Evolutionary conservation across 1,140 invertebrate genomes (phyloP), one percentile per base, ranked within the genome.

Genomic region (Scaptomyza hsui): DNA sequence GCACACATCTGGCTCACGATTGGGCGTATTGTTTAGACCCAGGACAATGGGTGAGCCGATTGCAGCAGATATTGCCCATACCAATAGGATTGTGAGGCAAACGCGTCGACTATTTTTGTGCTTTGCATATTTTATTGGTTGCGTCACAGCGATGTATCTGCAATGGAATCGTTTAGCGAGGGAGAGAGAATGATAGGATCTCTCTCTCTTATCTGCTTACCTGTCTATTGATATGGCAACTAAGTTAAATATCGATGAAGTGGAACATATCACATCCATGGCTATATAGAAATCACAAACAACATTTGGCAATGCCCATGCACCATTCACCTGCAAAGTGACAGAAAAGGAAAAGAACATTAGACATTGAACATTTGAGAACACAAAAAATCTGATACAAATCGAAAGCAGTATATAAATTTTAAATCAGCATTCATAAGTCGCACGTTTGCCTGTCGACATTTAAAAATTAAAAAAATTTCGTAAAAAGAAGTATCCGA

Each of bases 241-340:
- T 80, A 99, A 94, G 93, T 97, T 99, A 93, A 99, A 98, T 91
- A 99, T 99, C 89, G 98, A 99, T 79, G 98, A 99, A 26, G 99
- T 99, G 86, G 98, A 99, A 92, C 97, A 99, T 67, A 97, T 97
- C 69, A 99, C 98, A 92, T 99, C 99, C 95, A 98, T 97, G 6
- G 98, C 98, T 89, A 99, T 99, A 94, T 99, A 99, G 91, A 99
- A 97, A 93, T 99, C 98, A 92, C 99, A 99, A 18, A 99, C 94
- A 78, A 97, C 94, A 55, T 95, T 95, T 37, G 97, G 97, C 63
- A 99, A 93, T 53, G 94, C 94, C 98, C 98, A 98, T 35, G 93
- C 93, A 12, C 95, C 95, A 96, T 96, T 91, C 59, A 97, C 95
- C 96, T 97, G 55, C 3, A 75, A 67, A 4, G 9, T 3, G 12